Conservation (phyloP, 2,888 invertebrate species). For the Nemurella pictetii region DNA sequence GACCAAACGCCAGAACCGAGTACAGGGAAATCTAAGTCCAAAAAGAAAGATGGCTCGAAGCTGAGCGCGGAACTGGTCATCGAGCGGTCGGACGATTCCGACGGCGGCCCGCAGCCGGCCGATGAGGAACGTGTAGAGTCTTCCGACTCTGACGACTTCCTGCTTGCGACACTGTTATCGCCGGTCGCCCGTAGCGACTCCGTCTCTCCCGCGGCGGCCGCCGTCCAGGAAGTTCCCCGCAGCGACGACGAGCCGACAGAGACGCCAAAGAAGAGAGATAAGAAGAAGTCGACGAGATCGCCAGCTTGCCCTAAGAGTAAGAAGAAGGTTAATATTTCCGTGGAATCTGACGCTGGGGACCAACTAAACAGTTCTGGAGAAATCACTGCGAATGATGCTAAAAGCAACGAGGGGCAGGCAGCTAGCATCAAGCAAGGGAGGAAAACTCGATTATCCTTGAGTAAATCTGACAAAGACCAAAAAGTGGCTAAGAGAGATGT, state of each 20-base stretch:
- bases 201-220: not conserved
- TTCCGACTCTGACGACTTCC: not conserved
- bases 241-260: no score
- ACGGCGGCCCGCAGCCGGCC: not conserved
- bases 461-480: no score
- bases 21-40: not conserved
- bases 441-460: no score
- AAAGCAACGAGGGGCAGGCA: no score
- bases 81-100: not conserved
- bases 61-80: not conserved
- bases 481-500: no score
- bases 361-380: no score
- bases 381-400: no score
- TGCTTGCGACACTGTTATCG: not conserved
- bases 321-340: no score
- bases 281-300: not conserved
- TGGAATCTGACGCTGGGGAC: no score
- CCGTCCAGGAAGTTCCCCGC: not conserved
- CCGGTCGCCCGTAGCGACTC: not conserved
- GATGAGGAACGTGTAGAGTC: not conserved
- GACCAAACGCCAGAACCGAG: no score
- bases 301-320: not conserved
- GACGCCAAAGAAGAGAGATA: not conserved
- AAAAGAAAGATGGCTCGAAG: not conserved
- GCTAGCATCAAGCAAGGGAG: no score